Evolutionary conservation across 2,797 vertebrate species (phyloP), one percentile per base, ranked within the genome.

Genomic region (Poeciliopsis infans): DNA sequence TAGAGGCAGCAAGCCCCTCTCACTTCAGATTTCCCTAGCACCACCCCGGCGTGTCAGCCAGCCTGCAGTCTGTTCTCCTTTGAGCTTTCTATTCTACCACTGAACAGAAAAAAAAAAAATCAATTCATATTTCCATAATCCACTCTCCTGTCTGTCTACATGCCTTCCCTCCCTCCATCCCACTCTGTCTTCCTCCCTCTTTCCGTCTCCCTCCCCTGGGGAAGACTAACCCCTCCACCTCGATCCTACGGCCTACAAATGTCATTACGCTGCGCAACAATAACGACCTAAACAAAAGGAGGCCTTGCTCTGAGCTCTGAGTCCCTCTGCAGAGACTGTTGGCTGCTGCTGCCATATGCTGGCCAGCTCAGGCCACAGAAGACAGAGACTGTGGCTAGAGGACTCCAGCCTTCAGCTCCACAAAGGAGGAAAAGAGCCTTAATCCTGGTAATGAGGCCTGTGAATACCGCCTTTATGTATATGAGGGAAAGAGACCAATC

Each of bases 81-180:
- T 97, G 96, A 98, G 96, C 87, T 93, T 94, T 94, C 94, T 95
- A 95, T 97, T 97, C 96, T 96, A 96, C 95, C 95, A 96, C 94
- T 92, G 96, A 93, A 92, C 83, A 92, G 88, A 96, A 92, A 93
- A 92, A 87, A 41, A 41, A 86, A 93, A 97, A 97, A 99, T 98
- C 97, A 97, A 97, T 98, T 97, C 97, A 98, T 98, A 99, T 99
- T 99, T 99, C 98, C 98, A 99, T 99, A 99, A 99, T 99, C 98
- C 98, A 98, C 97, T 96, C 96, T 96, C 96, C 96, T 97, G 96
- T 95, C 95, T 94, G 94, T 94, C 93, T 95, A 89, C 87, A 95
- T 74, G 92, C 84, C 86, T 46, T 81, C 51, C 78, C 78, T 79
- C 69, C 84, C 57, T 80, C 72, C 81, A 25, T 77, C 82, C 68